Evolutionary conservation across 1,140 invertebrate genomes (phyloP).

Genomic region (Colletes latitarsis): DNA sequence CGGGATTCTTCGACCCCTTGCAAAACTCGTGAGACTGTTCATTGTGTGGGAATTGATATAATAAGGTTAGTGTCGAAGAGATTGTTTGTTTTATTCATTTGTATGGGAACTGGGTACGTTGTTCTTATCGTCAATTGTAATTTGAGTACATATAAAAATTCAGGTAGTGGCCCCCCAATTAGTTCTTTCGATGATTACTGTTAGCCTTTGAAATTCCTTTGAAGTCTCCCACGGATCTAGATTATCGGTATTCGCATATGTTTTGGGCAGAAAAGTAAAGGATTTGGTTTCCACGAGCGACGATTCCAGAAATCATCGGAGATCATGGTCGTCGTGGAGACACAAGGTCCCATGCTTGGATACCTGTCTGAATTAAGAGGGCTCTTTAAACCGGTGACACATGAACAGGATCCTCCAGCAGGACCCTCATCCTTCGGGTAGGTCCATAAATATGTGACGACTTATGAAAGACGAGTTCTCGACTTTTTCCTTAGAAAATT

Average conservation of each 20-base stretch:
- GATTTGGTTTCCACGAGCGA: slow-evolving; percentile 56
- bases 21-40: no score
- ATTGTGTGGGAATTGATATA: no score
- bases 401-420: slow-evolving; percentile 33
- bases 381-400: slow-evolving; percentile 40
- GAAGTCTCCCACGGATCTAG: no score
- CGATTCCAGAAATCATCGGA: slow-evolving; percentile 57
- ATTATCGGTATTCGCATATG: slow-evolving; percentile 71
- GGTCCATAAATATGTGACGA: slow-evolving; percentile 30
- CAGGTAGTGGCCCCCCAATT: no score
- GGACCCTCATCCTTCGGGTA: slow-evolving; percentile 22
- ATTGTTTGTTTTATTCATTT: no score
- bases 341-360: slow-evolving; percentile 40
- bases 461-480: slow-evolving; percentile 26
- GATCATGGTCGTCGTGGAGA: slow-evolving; percentile 22
- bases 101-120: no score
- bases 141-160: no score
- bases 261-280: slow-evolving; percentile 56
- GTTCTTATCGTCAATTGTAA: no score
- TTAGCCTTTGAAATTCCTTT: no score
- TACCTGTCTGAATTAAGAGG: slow-evolving; percentile 60
- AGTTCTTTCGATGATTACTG: no score
- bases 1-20: slow-evolving; percentile 1
- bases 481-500: slow-evolving; percentile 19
- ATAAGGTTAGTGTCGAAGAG: no score